Base-by-base conservation (phyloP, 2,113 vertebrate genomes). In the Orientallactaga bullata region DNA sequence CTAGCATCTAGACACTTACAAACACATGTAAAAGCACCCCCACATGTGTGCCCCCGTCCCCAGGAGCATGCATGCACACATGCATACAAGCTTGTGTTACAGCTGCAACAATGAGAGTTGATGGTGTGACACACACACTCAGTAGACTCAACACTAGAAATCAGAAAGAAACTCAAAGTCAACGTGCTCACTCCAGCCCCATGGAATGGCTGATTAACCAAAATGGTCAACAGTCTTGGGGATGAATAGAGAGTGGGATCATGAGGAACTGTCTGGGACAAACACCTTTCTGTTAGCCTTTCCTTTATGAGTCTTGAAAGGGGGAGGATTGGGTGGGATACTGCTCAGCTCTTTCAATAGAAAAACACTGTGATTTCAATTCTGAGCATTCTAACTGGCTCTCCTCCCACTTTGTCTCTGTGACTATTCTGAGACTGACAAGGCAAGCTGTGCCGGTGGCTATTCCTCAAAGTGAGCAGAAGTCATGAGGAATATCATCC, bases 321-420 rank as follows among this genome's bases (percentile, higher is more conserved):
- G 13, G 3, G 5, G 11, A 51, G 76, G 28, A 61, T 1, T 85
- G 18, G 3, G 18, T 11, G 39, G 58, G n/a, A 88, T 26, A 77
- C 28, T 3, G 21, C 9, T 82, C 23, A 16, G 18, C 55, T 32
- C 23, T 79, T 82, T 51, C n/a, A 63, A 60, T 1, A 10, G 7
- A 66, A 15, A 26, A 39, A 42, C 11, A 32, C 16, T n/a, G 4
- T 35, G 5, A 28, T 32, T 35, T 28, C 15, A 55, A 23, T 0
- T 18, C 23, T 20, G 3, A 2, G 0, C 5, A 30, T 4, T 21
- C 60, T 20, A 16, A 0, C 21, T 83, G 69, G 7, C 18, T 5
- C 42, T 73, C 32, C 18, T 93, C 65, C 21, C 5, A n/a, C n/a
- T n/a, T 32, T 17, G 30, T 73, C 18, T 4, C 71, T 61, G 5